Percentiles rank a stretch among this genome's conserved stretches.
Evolutionary conservation across 2,113 vertebrate species (phyloP).

Genomic region (Xyrauchen texanus): DNA sequence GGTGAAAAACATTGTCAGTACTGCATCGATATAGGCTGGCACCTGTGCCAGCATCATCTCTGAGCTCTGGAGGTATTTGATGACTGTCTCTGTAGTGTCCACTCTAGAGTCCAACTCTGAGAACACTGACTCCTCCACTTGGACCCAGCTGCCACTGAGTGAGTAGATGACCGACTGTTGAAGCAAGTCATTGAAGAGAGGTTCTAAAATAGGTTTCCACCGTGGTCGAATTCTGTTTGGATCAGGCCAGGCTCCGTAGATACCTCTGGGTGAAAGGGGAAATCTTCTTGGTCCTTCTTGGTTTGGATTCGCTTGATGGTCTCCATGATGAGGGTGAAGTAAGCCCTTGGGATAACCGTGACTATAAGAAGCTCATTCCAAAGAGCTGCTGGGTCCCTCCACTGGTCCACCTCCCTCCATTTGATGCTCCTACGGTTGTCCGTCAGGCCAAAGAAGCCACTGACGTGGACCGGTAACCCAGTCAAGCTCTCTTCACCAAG

Average conservation of each 20-base stretch:
- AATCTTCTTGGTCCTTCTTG: slow-evolving; percentile 78
- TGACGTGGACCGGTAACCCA: slow-evolving; percentile 95
- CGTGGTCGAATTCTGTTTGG: slow-evolving; percentile 77
- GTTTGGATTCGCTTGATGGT: slow-evolving; percentile 82
- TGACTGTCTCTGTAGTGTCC: slow-evolving; percentile 80
- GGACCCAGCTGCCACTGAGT: slow-evolving; percentile 81
- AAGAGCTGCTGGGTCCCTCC: slow-evolving; percentile 93
- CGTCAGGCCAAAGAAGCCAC: slow-evolving; percentile 96
- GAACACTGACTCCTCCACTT: slow-evolving; percentile 83
- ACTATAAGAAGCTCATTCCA: slow-evolving; percentile 94
- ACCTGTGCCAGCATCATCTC: slow-evolving; percentile 88
- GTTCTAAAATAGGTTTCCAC: slow-evolving; percentile 88
- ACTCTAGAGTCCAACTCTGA: slow-evolving; percentile 82
- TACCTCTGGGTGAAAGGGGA: slow-evolving; percentile 77
- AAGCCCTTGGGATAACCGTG: slow-evolving; percentile 88
- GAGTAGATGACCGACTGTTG: slow-evolving; percentile 86
- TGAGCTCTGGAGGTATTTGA: slow-evolving; percentile 92
- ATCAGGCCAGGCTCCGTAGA: slow-evolving; percentile 91
- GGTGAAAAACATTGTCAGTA: slow-evolving; percentile 70
- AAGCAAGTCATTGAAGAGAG: slow-evolving; percentile 86
- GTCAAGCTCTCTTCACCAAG: slow-evolving; percentile 94
- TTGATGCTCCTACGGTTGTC: slow-evolving; percentile 98
- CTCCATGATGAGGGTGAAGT: slow-evolving; percentile 87
- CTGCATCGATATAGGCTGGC: slow-evolving; percentile 79
- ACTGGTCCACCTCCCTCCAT: slow-evolving; percentile 95